Percentiles rank a stretch among this genome's conserved stretches.
Evolutionary conservation across 2,113 vertebrate genomes (phyloP).

Genomic region (Martes martes): DNA sequence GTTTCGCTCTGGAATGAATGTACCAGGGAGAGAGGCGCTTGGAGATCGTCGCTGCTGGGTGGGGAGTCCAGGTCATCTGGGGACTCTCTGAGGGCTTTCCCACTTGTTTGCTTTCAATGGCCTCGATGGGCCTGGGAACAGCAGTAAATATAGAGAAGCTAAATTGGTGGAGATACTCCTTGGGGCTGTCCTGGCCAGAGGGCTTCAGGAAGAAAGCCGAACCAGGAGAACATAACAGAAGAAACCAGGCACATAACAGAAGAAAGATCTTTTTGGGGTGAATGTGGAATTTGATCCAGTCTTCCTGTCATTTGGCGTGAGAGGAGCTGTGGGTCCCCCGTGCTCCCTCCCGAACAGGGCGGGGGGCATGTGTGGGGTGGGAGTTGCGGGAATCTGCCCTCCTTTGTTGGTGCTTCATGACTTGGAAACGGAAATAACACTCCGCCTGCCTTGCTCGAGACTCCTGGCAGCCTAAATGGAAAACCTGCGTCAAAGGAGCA

Average conservation of each 20-base stretch:
- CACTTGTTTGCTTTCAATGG: not conserved
- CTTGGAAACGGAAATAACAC: slow-evolving; percentile 42
- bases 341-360: accelerated
- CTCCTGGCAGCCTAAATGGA: slow-evolving; percentile 52
- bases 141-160: not conserved
- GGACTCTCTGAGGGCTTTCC: not conserved
- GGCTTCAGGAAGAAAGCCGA: not conserved
- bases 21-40: not conserved
- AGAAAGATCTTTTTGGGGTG: too few relatives aligned
- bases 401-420: slow-evolving; percentile 34
- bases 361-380: not conserved
- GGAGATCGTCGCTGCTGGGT: not conserved
- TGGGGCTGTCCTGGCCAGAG: not conserved
- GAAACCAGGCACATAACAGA: too few relatives aligned
- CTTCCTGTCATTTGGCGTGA: not conserved
- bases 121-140: not conserved
- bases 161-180: not conserved
- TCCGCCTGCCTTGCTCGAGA: slow-evolving; percentile 41
- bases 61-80: not conserved
- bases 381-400: not conserved
- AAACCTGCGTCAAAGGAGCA: slow-evolving; percentile 44
- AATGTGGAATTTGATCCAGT: accelerated
- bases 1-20: slow-evolving; percentile 2
- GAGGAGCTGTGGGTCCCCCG: accelerated
- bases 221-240: too few relatives aligned